Base-by-base conservation (phyloP, 2,113 vertebrate species). In the Nymphicus hollandicus region DNA sequence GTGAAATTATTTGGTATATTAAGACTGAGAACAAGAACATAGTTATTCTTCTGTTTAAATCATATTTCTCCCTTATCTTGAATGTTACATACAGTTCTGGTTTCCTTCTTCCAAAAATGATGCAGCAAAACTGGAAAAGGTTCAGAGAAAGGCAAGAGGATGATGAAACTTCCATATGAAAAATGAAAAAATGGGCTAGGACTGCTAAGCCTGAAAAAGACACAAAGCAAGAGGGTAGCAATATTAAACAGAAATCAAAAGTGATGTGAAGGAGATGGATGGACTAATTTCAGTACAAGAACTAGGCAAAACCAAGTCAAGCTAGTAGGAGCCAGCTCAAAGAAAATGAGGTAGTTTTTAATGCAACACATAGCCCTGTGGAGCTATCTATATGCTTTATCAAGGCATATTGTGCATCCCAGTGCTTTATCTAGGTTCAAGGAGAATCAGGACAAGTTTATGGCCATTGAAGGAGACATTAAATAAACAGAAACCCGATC, bases 401-500 rank as follows among this genome's bases (percentile, higher is more conserved):
- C 77, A 74, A 52, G 68, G n/a, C 27, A 60, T 43, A 78, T 44
- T 76, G 77, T 89, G 52, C 77, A 89, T 89, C 86, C 43, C 35
- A 44, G 61, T 7, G 8, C 73, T 71, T 95, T 69, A 74, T 86
- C 84, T 89, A 78, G 52, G 61, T 81, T 87, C 47, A 85, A 68
- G 84, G 44, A 49, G 58, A 95, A 91, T 50, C 1, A 4, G 69
- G 44, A 56, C 60, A 89, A 89, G 81, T 85, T 95, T 97, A 95
- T 72, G 52, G 73, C 65, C 63, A 41, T 22, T 79, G 83, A 89
- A 93, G 53, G 91, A 91, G 84, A 79, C 52, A 68, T 78, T 87
- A 91, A 91, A 81, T 89, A 96, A 92, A 93, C 80, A 92, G 94
- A 96, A 97, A 92, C 43, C 86, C 86, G 86, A 78, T 87, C 77